Evolutionary conservation across 92 coral and sea anemone genomes (phyloP), one percentile per base, ranked within the genome.

Genomic region (Heteractis magnifica): DNA sequence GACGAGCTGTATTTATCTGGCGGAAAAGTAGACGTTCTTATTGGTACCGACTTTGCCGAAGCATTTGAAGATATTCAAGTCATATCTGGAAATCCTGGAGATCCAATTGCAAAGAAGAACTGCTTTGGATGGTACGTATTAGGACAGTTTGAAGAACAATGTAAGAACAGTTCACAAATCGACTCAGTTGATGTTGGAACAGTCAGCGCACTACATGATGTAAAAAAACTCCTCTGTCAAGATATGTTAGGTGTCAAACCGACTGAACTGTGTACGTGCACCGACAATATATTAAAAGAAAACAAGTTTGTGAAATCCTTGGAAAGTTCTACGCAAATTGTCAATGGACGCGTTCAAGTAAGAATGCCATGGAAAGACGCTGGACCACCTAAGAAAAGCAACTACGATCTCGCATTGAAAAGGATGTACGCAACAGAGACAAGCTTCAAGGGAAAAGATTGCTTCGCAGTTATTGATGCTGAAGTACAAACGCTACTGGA

Each of bases 41-140:
- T 90, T 16, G 94, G 94, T 50, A 88, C 92, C 3, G 86, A 92
- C 56, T 84, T 89, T 75, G 76, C 79, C 14, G 93, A 87, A 49
- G 91, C 95, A 6, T 89, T 92, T 82, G 75, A 81, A 8, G 92
- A 91, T 62, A 77, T 84, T 10, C 85, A 86, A 53, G 55, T 73
- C 12, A 76, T 79, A 6, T 12, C 81, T 51, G 88, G 90, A 26
- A 10, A 52, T 5, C 18, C 88, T 0, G 84, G 84, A 23, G 81
- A 90, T 52, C 90, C 88, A 48, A 75, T 71, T 51, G 87, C 86
- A 52, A 84, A 89, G 77, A 52, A 26, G 52, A 92, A 92, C 49
- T 89, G 92, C 19, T 86, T 92, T 64, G 96, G 93, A 4, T 90
- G 91, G 94, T 88, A 90, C 52, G 85, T 84, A 51, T 20, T 88